Base-by-base conservation (phyloP, 1,140 invertebrate species). In the Megalopta genalis region DNA sequence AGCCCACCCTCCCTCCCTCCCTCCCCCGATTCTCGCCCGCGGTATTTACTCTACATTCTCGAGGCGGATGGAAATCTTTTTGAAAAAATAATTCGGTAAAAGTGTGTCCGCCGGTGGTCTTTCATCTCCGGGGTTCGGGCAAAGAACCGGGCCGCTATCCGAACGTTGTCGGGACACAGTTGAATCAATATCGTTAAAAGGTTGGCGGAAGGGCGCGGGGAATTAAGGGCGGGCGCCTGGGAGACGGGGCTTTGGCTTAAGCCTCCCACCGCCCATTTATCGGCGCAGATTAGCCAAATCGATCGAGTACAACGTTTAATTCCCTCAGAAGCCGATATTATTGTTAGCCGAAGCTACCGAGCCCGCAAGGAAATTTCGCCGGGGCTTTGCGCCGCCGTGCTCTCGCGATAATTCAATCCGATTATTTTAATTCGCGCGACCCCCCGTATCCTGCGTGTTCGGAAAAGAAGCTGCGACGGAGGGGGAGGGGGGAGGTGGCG, bases 131-230 rank as follows among this genome's bases (percentile, higher is more conserved):
- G 6, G 18, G 6, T 18, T 4, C 5, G 21, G 21, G 21, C 14
- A 67, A 67, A 16, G 9, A 54, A 10, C 32, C 4, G 9, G 8
- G 9, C 5, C 2, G 18, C 16, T 27, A 27, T n/a, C 32, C 39
- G 7, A 57, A 57, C 23, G 12, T 67, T 16, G 46, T 8, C 25
- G 49, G 23, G 39, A 25, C 37, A 42, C 39, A 18, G n/a, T 75
- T 1, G 37, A 42, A 57, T 67, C 63, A 46, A 54, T 67, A 75
- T 75, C 73, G 46, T 75, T 75, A 67, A 67, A 75, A 68, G 73
- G 73, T 54, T 23, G 46, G 25, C 49, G 49, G 49, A 18, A 0
- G 14, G 49, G 49, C 32, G 32, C n/a, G 4, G 0, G 18, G 49
- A 52, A 14, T 46, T 46, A 46, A 46, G 9, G 39, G 39, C 7